Evolutionary conservation across 2,888 invertebrate genomes (phyloP), one percentile per base, ranked within the genome.

Genomic region (Octodonta nipae): DNA sequence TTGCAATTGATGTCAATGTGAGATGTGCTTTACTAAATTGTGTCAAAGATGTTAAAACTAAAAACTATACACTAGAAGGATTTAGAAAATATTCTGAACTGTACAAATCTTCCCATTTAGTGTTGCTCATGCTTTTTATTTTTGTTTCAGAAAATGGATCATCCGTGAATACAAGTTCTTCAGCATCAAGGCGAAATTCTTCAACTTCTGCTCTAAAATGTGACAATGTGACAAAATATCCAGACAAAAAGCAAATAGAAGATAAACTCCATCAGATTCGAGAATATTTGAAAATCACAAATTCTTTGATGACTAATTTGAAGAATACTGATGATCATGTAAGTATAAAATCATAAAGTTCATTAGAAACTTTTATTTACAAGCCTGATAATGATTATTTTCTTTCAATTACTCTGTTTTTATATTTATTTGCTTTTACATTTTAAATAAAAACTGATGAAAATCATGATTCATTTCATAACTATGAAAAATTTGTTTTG

Each of bases 281-380:
- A 29, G 80, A 80, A 51, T 80, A 79, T 52, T 76, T 80, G 38
- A 67, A 73, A 49, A 73, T 78, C 20, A 80, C 78, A 4, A 71
- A 75, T 14, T 71, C 73, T 2, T 66, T 80, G 41, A 78, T 80
- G 56, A 74, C 75, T 34, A 75, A 74, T 22, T 71, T 79, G 64
- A 70, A 74, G 46, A 74, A 73, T 7, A 50, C 55, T 16, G 75
- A 73, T 49, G 78, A 78, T 58, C 75, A 77, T 65, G 78, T 78
- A 61, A 60, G 60, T 56, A 28, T 27, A 13, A 17, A 8, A n/a
- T n/a, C n/a, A n/a, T n/a, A 22, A 10, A 2, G 4, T 26, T 26
- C 3, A 20, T 30, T 27, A 7, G 20, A 10, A 15, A 34, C 13
- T 30, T 13, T 33, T n/a, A 22, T 24, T 10, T 10, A 5, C 13